Evolutionary conservation across 2,113 vertebrate genomes (phyloP).

Genomic region (Callithrix jacchus): DNA sequence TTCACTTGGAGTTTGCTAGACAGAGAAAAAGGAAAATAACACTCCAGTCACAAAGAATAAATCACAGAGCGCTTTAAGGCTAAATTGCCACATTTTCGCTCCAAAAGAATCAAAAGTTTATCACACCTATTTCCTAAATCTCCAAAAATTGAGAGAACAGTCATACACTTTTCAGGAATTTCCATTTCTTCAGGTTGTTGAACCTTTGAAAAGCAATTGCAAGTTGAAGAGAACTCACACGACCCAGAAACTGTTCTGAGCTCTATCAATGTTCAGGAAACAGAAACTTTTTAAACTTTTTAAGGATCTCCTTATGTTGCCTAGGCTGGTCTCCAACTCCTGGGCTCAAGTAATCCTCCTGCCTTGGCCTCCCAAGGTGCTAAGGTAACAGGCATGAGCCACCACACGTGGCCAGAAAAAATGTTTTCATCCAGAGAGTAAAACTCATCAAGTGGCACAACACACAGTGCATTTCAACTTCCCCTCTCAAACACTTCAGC

Average conservation of each 20-base stretch:
- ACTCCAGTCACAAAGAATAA: background rate
- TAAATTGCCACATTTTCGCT: background rate
- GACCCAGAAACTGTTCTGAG: background rate
- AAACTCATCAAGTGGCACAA: background rate
- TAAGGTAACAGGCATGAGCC: no score
- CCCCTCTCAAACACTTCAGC: background rate
- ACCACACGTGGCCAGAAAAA: background rate
- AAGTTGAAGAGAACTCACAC: constrained; percentile 2
- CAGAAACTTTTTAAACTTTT: no score
- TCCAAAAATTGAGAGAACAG: background rate
- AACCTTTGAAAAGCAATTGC: background rate
- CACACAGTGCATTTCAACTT: background rate
- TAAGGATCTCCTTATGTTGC: no score
- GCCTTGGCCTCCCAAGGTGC: no score
- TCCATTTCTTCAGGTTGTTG: background rate
- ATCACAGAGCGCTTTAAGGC: background rate
- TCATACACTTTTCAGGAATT: background rate
- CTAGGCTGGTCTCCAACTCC: no score
- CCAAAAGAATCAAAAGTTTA: background rate
- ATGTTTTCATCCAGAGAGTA: background rate
- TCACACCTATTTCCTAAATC: background rate
- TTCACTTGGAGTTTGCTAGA: background rate
- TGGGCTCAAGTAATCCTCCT: no score
- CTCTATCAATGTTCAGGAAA: background rate
- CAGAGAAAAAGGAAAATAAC: background rate